phyloP scores from a whole-genome alignment of 2,113 vertebrate species.

The Brienomyrus longianalis region DNA sequence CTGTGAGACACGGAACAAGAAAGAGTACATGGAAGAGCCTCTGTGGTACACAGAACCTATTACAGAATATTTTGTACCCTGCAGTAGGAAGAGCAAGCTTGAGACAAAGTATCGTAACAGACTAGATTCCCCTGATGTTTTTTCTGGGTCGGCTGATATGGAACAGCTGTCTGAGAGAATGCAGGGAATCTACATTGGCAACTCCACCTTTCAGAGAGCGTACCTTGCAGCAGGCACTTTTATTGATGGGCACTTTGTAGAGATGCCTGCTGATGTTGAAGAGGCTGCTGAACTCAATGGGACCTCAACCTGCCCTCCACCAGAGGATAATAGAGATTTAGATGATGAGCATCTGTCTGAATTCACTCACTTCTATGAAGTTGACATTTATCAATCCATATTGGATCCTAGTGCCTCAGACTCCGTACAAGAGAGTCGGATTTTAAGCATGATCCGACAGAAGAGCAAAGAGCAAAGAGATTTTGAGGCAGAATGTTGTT shows the following conservation, averaged over 20 bases:
- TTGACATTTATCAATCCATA: constrained; percentile 99
- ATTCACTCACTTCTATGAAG: constrained; percentile 99
- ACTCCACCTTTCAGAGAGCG: constrained; percentile 74
- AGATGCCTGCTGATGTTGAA: constrained; percentile 81
- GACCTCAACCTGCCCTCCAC: constrained; percentile 86
- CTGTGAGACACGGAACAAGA: constrained; percentile 69
- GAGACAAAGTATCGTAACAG: constrained; percentile 90
- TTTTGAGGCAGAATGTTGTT: constrained; percentile 92
- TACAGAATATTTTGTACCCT: constrained; percentile 86
- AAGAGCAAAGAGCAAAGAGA: constrained; percentile 87
- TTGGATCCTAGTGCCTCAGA: constrained; percentile 99
- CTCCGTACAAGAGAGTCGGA: constrained; percentile 93
- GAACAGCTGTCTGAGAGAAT: constrained; percentile 77
- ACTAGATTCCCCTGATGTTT: constrained; percentile 57
- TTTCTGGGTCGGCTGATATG: constrained; percentile 57
- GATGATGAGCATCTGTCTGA: constrained; percentile 99
- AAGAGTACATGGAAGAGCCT: constrained; percentile 90
- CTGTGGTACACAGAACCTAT: constrained; percentile 98
- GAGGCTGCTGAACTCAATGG: constrained; percentile 78
- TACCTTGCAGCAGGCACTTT: constrained; percentile 95
- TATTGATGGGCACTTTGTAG: constrained; percentile 94
- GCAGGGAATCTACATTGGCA: constrained; percentile 82
- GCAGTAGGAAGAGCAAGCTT: constrained; percentile 87
- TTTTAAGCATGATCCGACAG: constrained; percentile 97
- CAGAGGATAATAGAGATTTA: constrained; percentile 83